phyloP scores from a whole-genome alignment of 2,113 vertebrate species.

The Antennarius striatus region DNA sequence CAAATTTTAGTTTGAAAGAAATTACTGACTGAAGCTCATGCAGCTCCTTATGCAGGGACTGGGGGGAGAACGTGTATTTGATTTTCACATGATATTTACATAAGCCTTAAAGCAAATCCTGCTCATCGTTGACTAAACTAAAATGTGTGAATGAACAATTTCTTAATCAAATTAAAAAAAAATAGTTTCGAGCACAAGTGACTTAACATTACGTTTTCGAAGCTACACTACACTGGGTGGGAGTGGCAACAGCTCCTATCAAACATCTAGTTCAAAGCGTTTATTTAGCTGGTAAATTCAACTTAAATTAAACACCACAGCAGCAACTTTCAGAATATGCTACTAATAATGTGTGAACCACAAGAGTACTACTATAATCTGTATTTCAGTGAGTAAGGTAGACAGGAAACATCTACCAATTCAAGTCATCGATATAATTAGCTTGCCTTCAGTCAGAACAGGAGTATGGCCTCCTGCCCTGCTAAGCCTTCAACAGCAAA shows the following conservation, averaged over 20 bases:
- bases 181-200: too few species aligned
- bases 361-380: too few species aligned
- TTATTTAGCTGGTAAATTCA: too few species aligned
- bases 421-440: too few species aligned
- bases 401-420: too few species aligned
- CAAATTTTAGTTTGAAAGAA: background rate
- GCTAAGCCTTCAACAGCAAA: conserved; percentile 51
- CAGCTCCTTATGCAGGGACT: too few species aligned
- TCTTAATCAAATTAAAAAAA: background rate
- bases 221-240: background rate
- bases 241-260: background rate
- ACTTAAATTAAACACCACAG: too few species aligned
- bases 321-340: too few species aligned
- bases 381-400: too few species aligned
- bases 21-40: background rate
- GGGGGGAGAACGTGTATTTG: background rate
- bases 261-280: background rate
- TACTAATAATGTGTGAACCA: too few species aligned
- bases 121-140: background rate
- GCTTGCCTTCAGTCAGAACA: conserved; percentile 17
- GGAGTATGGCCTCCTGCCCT: conserved; percentile 54
- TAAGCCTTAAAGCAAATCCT: background rate
- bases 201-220: too few species aligned
- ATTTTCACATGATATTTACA: conserved; percentile 2
- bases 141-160: background rate